phyloP scores from a whole-genome alignment of 2,888 invertebrate genomes.

The Cheilosia grossa region DNA sequence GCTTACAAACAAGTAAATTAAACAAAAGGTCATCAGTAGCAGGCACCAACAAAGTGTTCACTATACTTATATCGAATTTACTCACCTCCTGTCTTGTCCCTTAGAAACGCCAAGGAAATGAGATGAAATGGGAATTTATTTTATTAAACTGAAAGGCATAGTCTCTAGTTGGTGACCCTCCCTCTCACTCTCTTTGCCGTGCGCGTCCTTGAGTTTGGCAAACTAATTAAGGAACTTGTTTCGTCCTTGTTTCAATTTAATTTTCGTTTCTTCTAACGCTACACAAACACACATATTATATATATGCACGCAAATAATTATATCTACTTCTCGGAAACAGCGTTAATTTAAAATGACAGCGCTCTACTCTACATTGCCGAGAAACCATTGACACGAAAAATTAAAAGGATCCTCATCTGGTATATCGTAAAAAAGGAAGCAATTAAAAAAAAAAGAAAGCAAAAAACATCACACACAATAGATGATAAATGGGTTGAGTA shows the following conservation, averaged over 20 bases:
- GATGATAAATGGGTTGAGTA: constrained; percentile 45
- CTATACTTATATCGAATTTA: too few species aligned
- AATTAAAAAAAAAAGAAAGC: neutral
- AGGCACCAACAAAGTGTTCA: too few species aligned
- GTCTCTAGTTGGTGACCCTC: neutral
- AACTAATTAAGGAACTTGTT: constrained; percentile 54
- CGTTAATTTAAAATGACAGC: constrained; percentile 16
- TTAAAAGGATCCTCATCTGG: constrained; percentile 23
- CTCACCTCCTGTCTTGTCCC: too few species aligned
- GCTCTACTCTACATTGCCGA: neutral
- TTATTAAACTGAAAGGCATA: constrained; percentile 37
- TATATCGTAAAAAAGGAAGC: too few species aligned
- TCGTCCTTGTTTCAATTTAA: constrained; percentile 40
- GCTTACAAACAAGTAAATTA: too few species aligned
- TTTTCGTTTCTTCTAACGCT: neutral
- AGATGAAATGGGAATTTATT: too few species aligned
- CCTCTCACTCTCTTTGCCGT: neutral
- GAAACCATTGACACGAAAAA: constrained; percentile 12
- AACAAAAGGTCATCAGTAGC: too few species aligned
- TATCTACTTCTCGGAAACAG: constrained; percentile 24
- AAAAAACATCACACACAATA: neutral
- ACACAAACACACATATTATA: neutral
- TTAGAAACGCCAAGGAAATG: neutral
- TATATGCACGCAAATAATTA: constrained; percentile 8
- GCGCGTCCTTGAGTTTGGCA: constrained; percentile 35